Conservation (phyloP, 2,797 vertebrate genomes). For the Cichlasoma orientale region DNA sequence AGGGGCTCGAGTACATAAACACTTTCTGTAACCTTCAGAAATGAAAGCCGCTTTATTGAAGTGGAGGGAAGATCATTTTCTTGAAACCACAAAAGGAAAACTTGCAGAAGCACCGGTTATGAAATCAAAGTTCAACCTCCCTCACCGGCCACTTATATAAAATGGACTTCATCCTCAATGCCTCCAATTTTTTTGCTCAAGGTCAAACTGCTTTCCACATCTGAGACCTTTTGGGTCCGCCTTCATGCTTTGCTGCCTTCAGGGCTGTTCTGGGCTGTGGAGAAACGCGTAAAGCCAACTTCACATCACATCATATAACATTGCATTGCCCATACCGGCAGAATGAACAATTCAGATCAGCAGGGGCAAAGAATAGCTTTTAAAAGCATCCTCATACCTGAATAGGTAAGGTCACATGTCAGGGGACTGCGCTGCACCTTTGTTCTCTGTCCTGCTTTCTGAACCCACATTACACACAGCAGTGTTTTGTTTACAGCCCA, state of each 20-base stretch:
- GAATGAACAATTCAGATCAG: slow-evolving; percentile 23
- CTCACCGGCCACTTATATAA: not conserved
- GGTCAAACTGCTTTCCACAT: slow-evolving; percentile 56
- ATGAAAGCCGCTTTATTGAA: slow-evolving; percentile 12
- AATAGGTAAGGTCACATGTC: slow-evolving; percentile 13
- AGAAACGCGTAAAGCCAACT: slow-evolving; percentile 43
- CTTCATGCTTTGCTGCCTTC: slow-evolving; percentile 56
- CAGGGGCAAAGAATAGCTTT: not conserved
- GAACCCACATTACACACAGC: slow-evolving; percentile 8
- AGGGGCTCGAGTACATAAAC: slow-evolving; percentile 17
- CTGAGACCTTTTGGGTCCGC: slow-evolving; percentile 44
- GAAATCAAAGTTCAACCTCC: slow-evolving; percentile 5
- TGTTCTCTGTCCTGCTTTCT: slow-evolving; percentile 27
- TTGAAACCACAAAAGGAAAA: not conserved
- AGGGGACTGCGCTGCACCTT: slow-evolving; percentile 3
- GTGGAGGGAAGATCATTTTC: not conserved
- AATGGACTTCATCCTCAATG: not conserved
- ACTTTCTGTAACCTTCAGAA: slow-evolving; percentile 10
- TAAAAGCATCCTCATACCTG: slow-evolving; percentile 13
- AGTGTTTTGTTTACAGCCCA: not conserved
- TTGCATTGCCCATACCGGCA: slow-evolving; percentile 18
- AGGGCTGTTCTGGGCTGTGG: slow-evolving; percentile 32
- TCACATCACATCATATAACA: slow-evolving; percentile 63
- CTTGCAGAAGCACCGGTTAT: not conserved
- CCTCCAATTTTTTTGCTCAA: slow-evolving; percentile 6